Base-by-base conservation (phyloP, 1,140 invertebrate species). In the Diorhabda carinulata region DNA sequence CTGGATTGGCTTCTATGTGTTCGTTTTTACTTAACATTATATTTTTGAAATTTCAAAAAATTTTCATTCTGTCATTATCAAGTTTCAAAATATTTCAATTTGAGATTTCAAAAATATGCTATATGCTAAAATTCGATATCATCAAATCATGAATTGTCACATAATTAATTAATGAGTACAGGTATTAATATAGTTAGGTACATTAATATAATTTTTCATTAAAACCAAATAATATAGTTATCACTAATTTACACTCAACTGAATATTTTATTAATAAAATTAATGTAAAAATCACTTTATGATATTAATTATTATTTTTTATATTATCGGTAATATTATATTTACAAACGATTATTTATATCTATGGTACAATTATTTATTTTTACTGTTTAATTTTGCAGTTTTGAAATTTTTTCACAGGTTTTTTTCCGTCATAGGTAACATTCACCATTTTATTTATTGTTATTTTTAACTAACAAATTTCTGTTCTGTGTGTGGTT, bases 361-460 rank as follows among this genome's bases (percentile, higher is more conserved):
- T 25, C 0, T 25, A 25, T 25, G 25, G 25, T 25, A 25, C 25
- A 25, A 25, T 25, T 25, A 25, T 25, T 25, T 25, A 25, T 25
- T 25, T 25, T 25, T 25, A 25, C 25, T 25, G 25, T 25, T 25
- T 25, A 25, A 25, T 25, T 25, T 25, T 25, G 25, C 0, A 25
- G 9, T 61, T n/a, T 68, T 69, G 25, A 70, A 68, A 68, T 70
- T 68, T 73, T 70, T 70, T 78, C 68, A 70, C 77, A 78, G 77
- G 77, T 78, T 75, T 75, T 73, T 25, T 25, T 25, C 70, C 7
- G 61, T 72, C 56, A 66, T 76, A 78, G 74, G 75, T 78, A 77
- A 75, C 70, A 74, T 68, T 43, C 40, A 65, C n/a, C 61, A 74
- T 52, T 67, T 71, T 62, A 52, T 68, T 67, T 77, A 41, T 68